A percentile compares a stretch with the other conserved stretches of the same genome.
Conservation (phyloP, 2,888 invertebrate genomes). For the Bellardia pandia region DNA sequence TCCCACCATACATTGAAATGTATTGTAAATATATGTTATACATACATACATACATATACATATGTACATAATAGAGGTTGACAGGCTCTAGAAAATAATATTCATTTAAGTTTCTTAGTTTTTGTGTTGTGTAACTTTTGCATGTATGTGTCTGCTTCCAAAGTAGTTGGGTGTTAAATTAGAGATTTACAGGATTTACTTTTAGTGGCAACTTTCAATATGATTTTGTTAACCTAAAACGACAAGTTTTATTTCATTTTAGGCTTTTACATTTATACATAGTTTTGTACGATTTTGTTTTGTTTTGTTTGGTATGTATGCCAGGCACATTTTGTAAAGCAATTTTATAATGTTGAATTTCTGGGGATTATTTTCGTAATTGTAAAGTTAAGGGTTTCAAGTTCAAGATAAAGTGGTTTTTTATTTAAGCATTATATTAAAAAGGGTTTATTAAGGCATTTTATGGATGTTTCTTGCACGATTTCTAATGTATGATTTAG, state of each 20-base stretch:
- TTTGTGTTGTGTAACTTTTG: neutral
- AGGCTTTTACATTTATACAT: conserved; percentile 11
- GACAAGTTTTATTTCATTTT: conserved; percentile 16
- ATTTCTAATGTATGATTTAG: no score
- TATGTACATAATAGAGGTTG: neutral
- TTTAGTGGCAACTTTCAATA: conserved; percentile 49
- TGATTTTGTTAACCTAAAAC: conserved; percentile 20
- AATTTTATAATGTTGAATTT: conserved; percentile 33
- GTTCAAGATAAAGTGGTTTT: conserved; percentile 18
- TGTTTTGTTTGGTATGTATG: neutral
- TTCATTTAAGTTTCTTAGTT: conserved; percentile 12
- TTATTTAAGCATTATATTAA: conserved; percentile 3
- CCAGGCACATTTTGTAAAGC: neutral
- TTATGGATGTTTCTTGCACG: neutral
- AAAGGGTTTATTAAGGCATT: neutral
- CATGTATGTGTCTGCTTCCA: neutral
- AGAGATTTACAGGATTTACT: conserved; percentile 38
- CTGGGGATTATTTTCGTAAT: conserved; percentile 39
- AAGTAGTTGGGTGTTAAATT: conserved; percentile 9
- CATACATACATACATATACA: neutral
- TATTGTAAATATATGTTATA: no score
- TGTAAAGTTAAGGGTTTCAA: conserved; percentile 4
- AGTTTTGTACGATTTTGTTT: neutral
- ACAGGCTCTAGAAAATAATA: conserved; percentile 13
- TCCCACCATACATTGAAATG: neutral